Evolutionary conservation across 2,113 vertebrate species (phyloP), one percentile per base, ranked within the genome.

Genomic region (Lipophrys pholis): DNA sequence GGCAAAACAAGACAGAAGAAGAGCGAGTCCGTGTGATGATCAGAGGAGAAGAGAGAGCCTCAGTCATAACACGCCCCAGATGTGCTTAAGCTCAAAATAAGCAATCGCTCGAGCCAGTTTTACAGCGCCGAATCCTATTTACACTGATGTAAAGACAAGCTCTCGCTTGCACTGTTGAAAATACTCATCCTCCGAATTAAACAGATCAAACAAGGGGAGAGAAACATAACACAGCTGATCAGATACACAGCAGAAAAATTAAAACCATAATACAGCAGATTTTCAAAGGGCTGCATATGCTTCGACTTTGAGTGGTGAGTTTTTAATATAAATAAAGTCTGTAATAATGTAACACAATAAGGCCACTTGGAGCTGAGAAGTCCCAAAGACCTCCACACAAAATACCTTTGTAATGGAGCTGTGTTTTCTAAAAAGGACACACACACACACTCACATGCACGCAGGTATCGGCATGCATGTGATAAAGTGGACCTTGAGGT

Each of bases 51-150:
- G 36, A 70, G 58, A 73, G 69, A 16, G 66, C 59, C 15, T 80
- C 55, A 75, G 61, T 79, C 67, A 58, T 81, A 87, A 90, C 81
- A 83, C 68, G 67, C 30, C 66, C 81, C 77, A 82, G 69, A 86
- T 87, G 86, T 77, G 56, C 76, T 63, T 83, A 78, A 86, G 52
- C 73, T 60, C 69, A 76, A 81, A 89, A 85, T 84, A 87, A 87
- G 78, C 83, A 89, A 71, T 3, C 61, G 54, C 73, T 76, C 62
- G 78, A 73, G 64, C 54, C 69, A 51, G 45, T 73, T 83, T 78
- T 60, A 63, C 53, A 68, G 60, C 73, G 60, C 56, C 59, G 65
- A 57, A 57, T 69, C 67, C 38, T 72, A 69, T 84, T 82, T 62
- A 76, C 53, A 68, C 38, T 64, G 63, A 78, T 38, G 59, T 49